Conservation (phyloP, 2,113 vertebrate genomes). For the Henicopernis longicauda region DNA sequence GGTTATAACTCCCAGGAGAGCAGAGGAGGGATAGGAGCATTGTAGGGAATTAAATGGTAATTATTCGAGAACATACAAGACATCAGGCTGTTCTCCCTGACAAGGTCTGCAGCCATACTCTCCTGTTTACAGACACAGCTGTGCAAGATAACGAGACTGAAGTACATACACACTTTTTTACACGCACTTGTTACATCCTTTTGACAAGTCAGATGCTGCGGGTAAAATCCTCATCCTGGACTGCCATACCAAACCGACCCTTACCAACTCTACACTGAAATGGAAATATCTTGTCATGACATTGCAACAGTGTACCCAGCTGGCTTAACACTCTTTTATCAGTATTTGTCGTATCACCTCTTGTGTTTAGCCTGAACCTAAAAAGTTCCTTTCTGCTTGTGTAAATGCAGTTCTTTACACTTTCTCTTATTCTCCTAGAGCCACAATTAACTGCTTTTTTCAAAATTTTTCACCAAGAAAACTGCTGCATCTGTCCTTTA, state of each 20-base stretch:
- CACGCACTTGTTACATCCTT: neutral
- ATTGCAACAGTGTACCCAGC: neutral
- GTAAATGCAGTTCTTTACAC: neutral
- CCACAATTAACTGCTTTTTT: neutral
- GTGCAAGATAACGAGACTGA: neutral
- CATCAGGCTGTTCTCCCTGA: neutral
- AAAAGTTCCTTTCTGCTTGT: neutral
- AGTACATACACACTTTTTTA: neutral
- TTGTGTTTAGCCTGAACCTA: neutral
- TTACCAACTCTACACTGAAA: neutral
- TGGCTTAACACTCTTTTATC: neutral
- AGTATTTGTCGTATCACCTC: neutral
- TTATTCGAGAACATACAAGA: fast-evolving
- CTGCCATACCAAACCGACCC: neutral
- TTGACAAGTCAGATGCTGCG: neutral
- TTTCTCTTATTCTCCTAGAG: neutral
- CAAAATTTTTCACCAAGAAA: neutral
- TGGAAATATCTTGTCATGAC: fast-evolving
- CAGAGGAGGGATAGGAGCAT: neutral
- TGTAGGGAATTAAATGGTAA: neutral
- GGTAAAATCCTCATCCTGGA: neutral
- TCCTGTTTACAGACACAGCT: neutral
- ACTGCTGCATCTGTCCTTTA: neutral
- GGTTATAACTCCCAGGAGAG: neutral
- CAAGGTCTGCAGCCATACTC: neutral